phyloP scores from a whole-genome alignment of 1,140 invertebrate genomes.

The Solenopsis fugax region DNA sequence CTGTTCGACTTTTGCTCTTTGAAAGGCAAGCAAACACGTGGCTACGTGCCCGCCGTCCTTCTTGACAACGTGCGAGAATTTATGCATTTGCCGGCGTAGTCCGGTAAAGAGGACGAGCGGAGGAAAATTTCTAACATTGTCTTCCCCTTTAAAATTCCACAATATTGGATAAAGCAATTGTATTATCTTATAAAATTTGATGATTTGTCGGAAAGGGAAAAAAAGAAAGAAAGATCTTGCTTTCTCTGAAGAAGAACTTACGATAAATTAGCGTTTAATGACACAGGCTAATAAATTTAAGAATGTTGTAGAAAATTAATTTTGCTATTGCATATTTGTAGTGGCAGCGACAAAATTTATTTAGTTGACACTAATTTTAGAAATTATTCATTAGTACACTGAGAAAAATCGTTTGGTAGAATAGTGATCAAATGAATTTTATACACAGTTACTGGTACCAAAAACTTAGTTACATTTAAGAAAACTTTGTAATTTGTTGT shows the following conservation, averaged over 20 bases:
- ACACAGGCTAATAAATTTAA: not conserved
- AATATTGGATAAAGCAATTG: not conserved
- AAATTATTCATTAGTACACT: too few relatives aligned
- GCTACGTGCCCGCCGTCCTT: slow-evolving; percentile 36
- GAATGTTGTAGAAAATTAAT: not conserved
- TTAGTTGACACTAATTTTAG: too few relatives aligned
- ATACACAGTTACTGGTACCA: too few relatives aligned
- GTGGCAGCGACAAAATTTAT: too few relatives aligned
- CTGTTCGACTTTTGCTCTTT: slow-evolving; percentile 50
- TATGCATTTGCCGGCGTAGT: slow-evolving; percentile 24
- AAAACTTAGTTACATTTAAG: too few relatives aligned
- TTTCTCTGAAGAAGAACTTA: not conserved
- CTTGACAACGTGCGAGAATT: slow-evolving; percentile 47
- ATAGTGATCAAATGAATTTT: too few relatives aligned
- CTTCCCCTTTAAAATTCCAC: not conserved
- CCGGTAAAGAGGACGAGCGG: not conserved
- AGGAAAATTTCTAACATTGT: not conserved
- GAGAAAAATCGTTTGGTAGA: too few relatives aligned
- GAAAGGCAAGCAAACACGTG: slow-evolving; percentile 48
- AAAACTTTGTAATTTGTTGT: too few relatives aligned
- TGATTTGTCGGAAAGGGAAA: not conserved
- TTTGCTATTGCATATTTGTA: too few relatives aligned
- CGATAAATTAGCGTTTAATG: not conserved
- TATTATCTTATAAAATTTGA: slow-evolving; percentile 1
- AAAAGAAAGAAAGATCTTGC: not conserved